A percentile compares a stretch with the other conserved stretches of the same genome.
phyloP scores from a whole-genome alignment of 1,140 invertebrate genomes.

The Drosophila subobscura region DNA sequence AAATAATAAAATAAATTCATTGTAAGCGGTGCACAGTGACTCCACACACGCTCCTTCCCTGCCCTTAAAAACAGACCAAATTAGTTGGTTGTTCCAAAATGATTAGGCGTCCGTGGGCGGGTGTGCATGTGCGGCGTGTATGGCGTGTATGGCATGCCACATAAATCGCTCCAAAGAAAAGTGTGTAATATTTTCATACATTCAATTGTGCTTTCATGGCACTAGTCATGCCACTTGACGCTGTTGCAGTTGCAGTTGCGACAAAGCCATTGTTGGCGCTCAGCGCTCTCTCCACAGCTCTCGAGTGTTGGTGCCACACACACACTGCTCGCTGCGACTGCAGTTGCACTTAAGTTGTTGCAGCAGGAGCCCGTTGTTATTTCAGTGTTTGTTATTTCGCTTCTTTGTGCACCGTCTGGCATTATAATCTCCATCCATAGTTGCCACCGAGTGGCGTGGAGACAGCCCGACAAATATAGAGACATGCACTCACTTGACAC shows the following conservation, averaged over 20 bases:
- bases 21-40: conserved; percentile 51
- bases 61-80: conserved; percentile 51
- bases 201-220: conserved; percentile 26
- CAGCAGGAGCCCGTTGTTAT: conserved; percentile 34
- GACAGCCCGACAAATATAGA: conserved; percentile 24
- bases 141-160: conserved; percentile 59
- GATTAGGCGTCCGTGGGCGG: conserved; percentile 59
- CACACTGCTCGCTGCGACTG: conserved; percentile 34
- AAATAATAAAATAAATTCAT: conserved; percentile 83
- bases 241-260: conserved; percentile 34
- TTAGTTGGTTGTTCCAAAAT: conserved; percentile 53
- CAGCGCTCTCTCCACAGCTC: neutral
- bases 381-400: conserved; percentile 35
- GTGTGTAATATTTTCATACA: conserved; percentile 42
- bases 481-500: conserved; percentile 50
- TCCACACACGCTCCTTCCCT: neutral
- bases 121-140: conserved; percentile 36
- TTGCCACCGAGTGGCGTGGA: conserved; percentile 11
- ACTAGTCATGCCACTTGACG: conserved; percentile 2
- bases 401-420: conserved; percentile 58
- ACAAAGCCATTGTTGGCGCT: conserved; percentile 41
- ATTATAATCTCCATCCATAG: conserved; percentile 53
- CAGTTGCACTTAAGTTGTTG: conserved; percentile 64
- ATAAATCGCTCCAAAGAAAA: conserved; percentile 33
- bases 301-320: conserved; percentile 24